Base-by-base conservation (phyloP, 1,140 invertebrate genomes). In the Anastatus disparis region DNA sequence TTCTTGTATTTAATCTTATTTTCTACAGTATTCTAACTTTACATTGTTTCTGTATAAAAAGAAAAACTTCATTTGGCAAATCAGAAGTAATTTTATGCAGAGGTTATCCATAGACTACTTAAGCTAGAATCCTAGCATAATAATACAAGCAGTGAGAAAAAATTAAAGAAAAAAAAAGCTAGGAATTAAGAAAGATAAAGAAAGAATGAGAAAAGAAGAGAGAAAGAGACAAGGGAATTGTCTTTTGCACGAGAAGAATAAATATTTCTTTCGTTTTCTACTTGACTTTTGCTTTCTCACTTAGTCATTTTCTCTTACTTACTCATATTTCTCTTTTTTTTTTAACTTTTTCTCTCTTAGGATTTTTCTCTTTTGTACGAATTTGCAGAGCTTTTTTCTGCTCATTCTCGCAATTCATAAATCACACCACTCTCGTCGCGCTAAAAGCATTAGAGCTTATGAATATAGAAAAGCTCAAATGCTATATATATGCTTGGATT, bases 191-290 rank as follows among this genome's bases (percentile, higher is more conserved):
- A 48, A 38, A n/a, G 8, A 40, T 10, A 1, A n/a, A 46, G 26
- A 38, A 8, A 27, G 0, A 27, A 20, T 4, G 3, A 53, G 24
- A 10, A n/a, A 12, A 24, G 29, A 13, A n/a, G 38, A 38, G 17
- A 24, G 8, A 27, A 40, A n/a, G 9, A 7, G 12, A 12, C n/a
- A 46, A 44, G 65, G 15, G n/a, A 38, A 6, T 52, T 70, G 52
- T 42, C 27, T 55, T 35, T 17, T 61, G 3, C 29, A 38, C 8
- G 42, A 52, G 62, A 63, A 66, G 44, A 76, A 76, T 48, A 70
- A 62, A 78, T 75, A 71, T 76, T 65, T 68, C 68, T 58, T 64
- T 75, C 55, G 22, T 35, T 20, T n/a, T 26, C 62, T 40, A 26
- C 44, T 50, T 31, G 17, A n/a, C 17, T 42, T n/a, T n/a, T 12